These are phyloP conservation scores for Geodia barretti DNA, from an alignment of 37 sponge, comb jelly and placozoan species.

Conservation along the genomic window DNA sequence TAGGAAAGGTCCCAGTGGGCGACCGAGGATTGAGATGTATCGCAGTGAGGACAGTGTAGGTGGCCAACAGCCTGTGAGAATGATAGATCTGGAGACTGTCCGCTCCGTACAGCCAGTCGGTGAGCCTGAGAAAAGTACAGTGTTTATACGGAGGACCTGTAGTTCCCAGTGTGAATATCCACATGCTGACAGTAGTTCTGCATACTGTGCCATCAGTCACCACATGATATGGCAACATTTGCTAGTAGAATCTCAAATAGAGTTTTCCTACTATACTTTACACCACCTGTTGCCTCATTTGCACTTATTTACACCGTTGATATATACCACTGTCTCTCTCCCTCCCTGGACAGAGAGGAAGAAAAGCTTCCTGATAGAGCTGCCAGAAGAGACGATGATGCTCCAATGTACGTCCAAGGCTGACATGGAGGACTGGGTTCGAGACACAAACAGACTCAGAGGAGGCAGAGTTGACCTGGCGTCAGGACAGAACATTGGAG, in stretches of 20 bases:
- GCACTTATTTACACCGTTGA: too few species aligned
- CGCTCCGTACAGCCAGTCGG: neutral
- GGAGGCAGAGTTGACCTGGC: conserved; percentile 1
- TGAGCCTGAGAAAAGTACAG: too few species aligned
- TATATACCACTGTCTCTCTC: neutral
- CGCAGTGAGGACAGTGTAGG: conserved; percentile 35
- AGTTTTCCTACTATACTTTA: too few species aligned
- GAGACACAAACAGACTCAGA: conserved; percentile 26
- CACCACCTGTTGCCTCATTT: too few species aligned
- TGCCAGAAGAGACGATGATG: conserved; percentile 11
- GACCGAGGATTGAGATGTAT: conserved; percentile 39
- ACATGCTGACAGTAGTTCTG: too few species aligned
- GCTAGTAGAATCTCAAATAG: too few species aligned
- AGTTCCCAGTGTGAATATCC: too few species aligned
- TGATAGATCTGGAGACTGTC: conserved; percentile 23
- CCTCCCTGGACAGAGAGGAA: conserved; percentile 14
- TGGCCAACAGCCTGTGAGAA: conserved; percentile 1
- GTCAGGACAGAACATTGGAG: neutral
- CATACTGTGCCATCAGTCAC: too few species aligned
- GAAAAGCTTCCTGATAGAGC: conserved; percentile 22
- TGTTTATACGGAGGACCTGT: too few species aligned
- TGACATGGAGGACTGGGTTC: conserved; percentile 61
- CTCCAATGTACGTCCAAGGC: conserved; percentile 53
- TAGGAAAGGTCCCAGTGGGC: neutral
- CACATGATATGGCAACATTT: too few species aligned